Evolutionary conservation across 2,113 vertebrate genomes (phyloP), one percentile per base, ranked within the genome.

Genomic region (Phyllostomus hastatus): DNA sequence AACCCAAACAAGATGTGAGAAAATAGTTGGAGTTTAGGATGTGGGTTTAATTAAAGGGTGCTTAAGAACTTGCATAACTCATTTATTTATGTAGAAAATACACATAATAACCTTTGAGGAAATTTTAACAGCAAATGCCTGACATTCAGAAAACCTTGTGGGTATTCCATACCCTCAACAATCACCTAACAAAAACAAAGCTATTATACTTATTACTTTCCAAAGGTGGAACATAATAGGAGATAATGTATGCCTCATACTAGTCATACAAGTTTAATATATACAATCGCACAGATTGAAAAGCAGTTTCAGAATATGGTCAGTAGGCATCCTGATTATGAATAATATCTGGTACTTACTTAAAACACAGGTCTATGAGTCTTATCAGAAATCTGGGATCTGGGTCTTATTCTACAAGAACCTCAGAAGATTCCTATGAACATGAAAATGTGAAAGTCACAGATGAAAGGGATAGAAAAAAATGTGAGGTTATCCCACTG

Each of bases 1-100:
- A 82, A 97, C 57, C 31, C 69, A 90, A 89, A 90, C 52, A 95
- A 90, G 83, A 86, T 94, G 28, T 64, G 70, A 90, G 5, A 84
- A 92, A 96, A 96, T 93, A 96, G 38, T 97, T 96, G 75, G 66
- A 85, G 76, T 96, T 97, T 89, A 97, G 10, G 84, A 54, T 93
- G 9, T 15, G 48, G 59, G 10, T 35, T 95, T 96, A 97, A 96
- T 95, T 97, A 95, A 94, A 46, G 41, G 19, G 14, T 93, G 61
- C 64, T 91, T 94, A 91, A 81, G 59, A 89, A 90, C 24, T 33
- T 73, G 8, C 19, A 91, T 93, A 84, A 78, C 14, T 26, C 50
- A 80, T 92, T 95, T 95, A 92, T 96, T 95, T 97, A 81, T 91
- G 64, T 70, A 70, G 64, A 94, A 91, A 96, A 94, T 31, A 81